Base-by-base conservation (phyloP, 2,113 vertebrate genomes). In the Maccullochella peelii region DNA sequence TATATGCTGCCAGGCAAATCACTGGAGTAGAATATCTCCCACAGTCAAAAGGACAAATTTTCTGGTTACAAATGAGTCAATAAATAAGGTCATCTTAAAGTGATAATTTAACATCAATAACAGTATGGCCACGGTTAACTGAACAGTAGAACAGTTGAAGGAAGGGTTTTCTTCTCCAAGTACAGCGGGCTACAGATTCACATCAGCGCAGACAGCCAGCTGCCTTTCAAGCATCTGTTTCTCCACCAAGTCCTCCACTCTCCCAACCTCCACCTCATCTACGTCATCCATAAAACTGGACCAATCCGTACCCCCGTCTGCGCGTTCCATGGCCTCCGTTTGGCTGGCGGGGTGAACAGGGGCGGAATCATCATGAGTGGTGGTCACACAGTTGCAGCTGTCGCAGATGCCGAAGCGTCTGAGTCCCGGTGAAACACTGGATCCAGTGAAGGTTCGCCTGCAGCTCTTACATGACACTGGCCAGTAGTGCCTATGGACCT, bases 381-480 rank as follows among this genome's bases (percentile, higher is more conserved):
- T 98, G 42, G 97, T 97, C 52, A 98, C 95, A 0, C 97, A 98
- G n/a, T 97, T 99, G 87, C 98, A 99, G 94, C 96, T 96, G 90
- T 99, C 97, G 0, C 98, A 99, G 74, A 99, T 93, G 52, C 98
- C 97, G 0, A 97, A 98, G 76, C 98, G 97, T 1, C 96, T 92
- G 62, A 99, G 92, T 1, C 98, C 97, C 6, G 94, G 96, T 0
- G 98, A 97, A 50, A 99, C 92, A 25, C 77, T 79, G 6, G 96
- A 95, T 27, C 96, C 98, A 0, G 96, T 97, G 91, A 99, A 99
- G 1, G 97, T 97, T 49, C 97, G 95, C 58, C 97, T 94, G 93
- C 98, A 99, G 79, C 98, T 98, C 74, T 98, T 99, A 57, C 98
- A 99, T 55, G 97, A 96, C 10, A 99, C 97, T 0, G 98, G 97